A percentile compares a stretch with the other conserved stretches of the same genome.
Conservation (phyloP, 2,797 vertebrate genomes). For the Danio kyathit region DNA sequence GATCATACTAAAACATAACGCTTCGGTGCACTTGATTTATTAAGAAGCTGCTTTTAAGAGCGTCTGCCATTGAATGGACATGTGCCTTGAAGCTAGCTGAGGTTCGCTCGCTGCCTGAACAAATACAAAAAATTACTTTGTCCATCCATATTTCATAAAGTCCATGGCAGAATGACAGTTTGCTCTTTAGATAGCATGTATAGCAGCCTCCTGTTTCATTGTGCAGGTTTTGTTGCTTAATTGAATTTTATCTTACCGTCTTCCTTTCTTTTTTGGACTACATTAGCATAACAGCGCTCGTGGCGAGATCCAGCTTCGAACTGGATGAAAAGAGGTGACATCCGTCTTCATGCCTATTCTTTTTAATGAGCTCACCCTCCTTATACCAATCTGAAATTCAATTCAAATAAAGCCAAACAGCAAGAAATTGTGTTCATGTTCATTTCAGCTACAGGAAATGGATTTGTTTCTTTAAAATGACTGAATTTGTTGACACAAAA, state of each 20-base stretch:
- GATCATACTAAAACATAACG: conserved; percentile 63
- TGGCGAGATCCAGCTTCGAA: conserved; percentile 18
- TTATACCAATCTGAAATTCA: conserved; percentile 29
- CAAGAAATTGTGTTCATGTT: conserved; percentile 18
- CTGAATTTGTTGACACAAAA: conserved; percentile 36
- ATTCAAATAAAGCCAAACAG: conserved; percentile 28
- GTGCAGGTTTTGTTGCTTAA: conserved; percentile 43
- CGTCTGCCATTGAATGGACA: conserved; percentile 19
- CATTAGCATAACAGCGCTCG: conserved; percentile 41
- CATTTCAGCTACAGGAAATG: background rate
- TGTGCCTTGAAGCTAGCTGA: conserved; percentile 17
- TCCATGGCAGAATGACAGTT: conserved; percentile 18
- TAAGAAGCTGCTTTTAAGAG: conserved; percentile 53
- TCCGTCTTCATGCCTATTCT: conserved; percentile 19
- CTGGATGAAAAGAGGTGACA: conserved; percentile 39
- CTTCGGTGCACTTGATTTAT: conserved; percentile 53
- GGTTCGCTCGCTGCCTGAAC: conserved; percentile 30
- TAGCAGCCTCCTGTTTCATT: conserved; percentile 21
- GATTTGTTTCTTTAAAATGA: background rate
- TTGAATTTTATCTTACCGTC: conserved; percentile 38
- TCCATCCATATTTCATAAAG: conserved; percentile 27
- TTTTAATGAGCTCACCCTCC: conserved; percentile 34
- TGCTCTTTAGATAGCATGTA: conserved; percentile 22
- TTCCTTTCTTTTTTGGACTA: conserved; percentile 27
- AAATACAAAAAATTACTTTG: conserved; percentile 25